phyloP scores from a whole-genome alignment of 2,797 vertebrate species.

The Muscicapa comitata region DNA sequence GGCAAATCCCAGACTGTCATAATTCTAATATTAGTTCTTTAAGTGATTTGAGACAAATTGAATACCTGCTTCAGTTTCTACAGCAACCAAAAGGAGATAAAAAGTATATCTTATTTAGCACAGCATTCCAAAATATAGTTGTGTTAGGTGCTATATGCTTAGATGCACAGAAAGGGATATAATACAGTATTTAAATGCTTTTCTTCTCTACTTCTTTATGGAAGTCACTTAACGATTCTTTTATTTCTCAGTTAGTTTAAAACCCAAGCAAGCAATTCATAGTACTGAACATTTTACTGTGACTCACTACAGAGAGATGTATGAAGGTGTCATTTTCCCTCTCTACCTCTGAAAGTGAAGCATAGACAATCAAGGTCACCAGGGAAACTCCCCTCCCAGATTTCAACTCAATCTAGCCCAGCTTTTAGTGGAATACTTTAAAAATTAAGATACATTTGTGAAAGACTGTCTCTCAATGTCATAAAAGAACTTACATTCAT shows the following conservation, averaged over 20 bases:
- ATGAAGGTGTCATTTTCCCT: background rate
- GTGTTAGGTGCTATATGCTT: background rate
- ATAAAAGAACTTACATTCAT: background rate
- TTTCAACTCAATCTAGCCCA: background rate
- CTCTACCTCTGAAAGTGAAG: background rate
- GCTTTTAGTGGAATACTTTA: background rate
- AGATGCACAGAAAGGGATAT: background rate
- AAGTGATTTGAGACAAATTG: background rate
- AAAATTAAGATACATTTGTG: background rate
- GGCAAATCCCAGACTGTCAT: background rate
- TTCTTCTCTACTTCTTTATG: background rate
- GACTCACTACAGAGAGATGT: background rate
- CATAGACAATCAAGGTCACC: background rate
- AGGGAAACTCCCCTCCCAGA: background rate
- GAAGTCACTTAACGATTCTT: background rate
- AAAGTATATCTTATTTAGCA: background rate
- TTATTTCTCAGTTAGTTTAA: slow-evolving; percentile 1
- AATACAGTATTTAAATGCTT: background rate
- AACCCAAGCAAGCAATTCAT: background rate
- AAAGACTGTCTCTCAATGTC: background rate
- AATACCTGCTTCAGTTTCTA: background rate
- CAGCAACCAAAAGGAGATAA: background rate
- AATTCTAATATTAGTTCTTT: background rate
- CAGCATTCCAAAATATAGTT: background rate
- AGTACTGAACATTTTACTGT: background rate